Evolutionary conservation across 2,797 vertebrate genomes (phyloP), one percentile per base, ranked within the genome.

Genomic region (Melopsittacus undulatus): DNA sequence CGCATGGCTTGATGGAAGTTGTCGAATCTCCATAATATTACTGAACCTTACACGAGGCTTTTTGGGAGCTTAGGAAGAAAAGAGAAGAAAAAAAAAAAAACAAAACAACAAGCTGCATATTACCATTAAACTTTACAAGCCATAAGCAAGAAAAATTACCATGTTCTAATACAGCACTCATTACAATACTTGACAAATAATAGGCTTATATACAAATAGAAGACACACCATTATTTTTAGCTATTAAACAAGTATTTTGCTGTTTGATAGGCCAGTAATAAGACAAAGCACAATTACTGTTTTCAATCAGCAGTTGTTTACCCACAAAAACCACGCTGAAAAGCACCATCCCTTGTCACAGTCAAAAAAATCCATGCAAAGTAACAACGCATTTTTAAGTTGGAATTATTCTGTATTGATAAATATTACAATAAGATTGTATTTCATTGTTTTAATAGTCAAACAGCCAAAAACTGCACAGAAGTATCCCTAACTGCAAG

Each of bases 21-120:
- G 99, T 61, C 99, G 98, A 91, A 99, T 99, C 97, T 99, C 99
- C 99, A 99, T 99, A 89, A 99, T 98, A 73, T 99, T 99, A 97
- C 99, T 99, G 94, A 99, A 99, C 75, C 99, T 98, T 51, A 99
- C 99, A 34, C 99, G 98, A 84, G 99, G 98, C 97, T 99, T 99
- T 97, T 98, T 99, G 69, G 98, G 96, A 88, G 98, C 98, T 98
- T 97, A 84, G 89, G 43, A 89, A 87, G 38, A 21, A 40, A 59
- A 56, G 2, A 59, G 3, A 10, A 13, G 4, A 10, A 15, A 10
- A 15, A 6, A 43, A 88, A 23, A 34, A 23, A 5, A 5, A 4
- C 1, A 45, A 45, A 4, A 0, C 34, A 59, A 54, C 48, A 79
- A 62, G 11, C 38, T 75, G 62, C 13, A 84, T 8, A 51, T 83